Evolutionary conservation across 2,888 invertebrate species (phyloP), one percentile per base, ranked within the genome.

Genomic region (Polia nebulosa): DNA sequence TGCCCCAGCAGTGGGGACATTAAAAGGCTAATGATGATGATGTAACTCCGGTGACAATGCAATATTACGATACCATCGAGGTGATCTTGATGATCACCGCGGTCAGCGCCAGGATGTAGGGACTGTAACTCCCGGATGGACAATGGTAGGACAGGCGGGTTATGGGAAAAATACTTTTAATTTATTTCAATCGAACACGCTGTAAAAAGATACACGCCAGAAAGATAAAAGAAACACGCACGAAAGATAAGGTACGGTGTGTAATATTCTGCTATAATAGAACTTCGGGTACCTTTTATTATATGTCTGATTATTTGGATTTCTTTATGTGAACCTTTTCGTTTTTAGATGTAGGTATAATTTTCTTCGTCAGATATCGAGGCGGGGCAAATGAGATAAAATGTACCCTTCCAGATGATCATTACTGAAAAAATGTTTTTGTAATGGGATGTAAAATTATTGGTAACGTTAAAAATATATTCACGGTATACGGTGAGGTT

Each of bases 251-350:
- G 32, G 7, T 49, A 47, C 56, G 22, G 34, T 22, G 9, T 69
- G 34, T 51, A 36, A 44, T 61, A 71, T 64, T 64, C 39, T 59
- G 49, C 59, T 59, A 44, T 47, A 64, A 72, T 72, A 58, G 64
- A 22, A 29, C 25, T 34, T 45, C n/a, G 25, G 25, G 51, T 52
- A 44, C 29, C 36, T 39, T 49, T 51, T 13, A 27, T 57, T 36
- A 55, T 22, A 32, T n/a, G 20, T 32, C 22, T 22, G 27, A 58
- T 32, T 36, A 39, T 51, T n/a, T 51, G 7, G 27, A 22, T 22
- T 25, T 32, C 1, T 57, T 2, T 41, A 41, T 65, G 13, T 47
- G 29, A 13, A 27, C 13, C 36, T 45, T 73, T 44, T 9, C 8
- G 34, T 57, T 72, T 55, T 65, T 51, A 56, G 15, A 45, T 45